Conservation (phyloP, 2,797 vertebrate species). For the Pseudomugil gertrudae region DNA sequence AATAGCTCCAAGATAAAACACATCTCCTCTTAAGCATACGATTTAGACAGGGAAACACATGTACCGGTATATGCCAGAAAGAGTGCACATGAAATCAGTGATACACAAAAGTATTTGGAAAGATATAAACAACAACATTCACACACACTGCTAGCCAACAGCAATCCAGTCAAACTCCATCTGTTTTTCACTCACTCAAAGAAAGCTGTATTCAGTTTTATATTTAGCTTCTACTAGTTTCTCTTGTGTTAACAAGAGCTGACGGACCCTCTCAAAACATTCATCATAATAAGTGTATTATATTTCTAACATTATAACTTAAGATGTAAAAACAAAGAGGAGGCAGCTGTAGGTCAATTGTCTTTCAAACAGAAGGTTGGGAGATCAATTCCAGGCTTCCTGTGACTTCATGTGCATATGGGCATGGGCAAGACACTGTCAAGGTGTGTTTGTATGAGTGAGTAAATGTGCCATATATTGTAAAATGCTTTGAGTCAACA, state of each 20-base stretch:
- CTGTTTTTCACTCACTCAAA: constrained; percentile 26
- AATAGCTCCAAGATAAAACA: background rate
- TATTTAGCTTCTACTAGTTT: background rate
- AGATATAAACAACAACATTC: constrained; percentile 9
- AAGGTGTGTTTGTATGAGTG: too few species aligned
- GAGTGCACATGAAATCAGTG: background rate
- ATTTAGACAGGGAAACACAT: background rate
- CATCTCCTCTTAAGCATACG: background rate
- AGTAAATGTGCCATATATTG: too few species aligned
- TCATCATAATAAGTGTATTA: background rate
- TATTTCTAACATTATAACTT: background rate
- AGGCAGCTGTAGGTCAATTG: too few species aligned
- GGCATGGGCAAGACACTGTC: too few species aligned
- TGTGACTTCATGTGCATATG: too few species aligned
- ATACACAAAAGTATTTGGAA: constrained; percentile 7
- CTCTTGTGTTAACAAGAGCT: background rate
- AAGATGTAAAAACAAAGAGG: background rate
- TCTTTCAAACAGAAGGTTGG: too few species aligned
- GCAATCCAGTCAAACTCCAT: constrained; percentile 21
- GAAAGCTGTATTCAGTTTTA: background rate
- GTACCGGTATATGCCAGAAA: background rate
- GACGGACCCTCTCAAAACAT: background rate
- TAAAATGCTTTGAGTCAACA: too few species aligned
- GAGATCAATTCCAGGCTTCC: too few species aligned
- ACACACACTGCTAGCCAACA: constrained; percentile 8